Evolutionary conservation across 2,113 vertebrate species (phyloP).

Genomic region (Hippoglossus stenolepis): DNA sequence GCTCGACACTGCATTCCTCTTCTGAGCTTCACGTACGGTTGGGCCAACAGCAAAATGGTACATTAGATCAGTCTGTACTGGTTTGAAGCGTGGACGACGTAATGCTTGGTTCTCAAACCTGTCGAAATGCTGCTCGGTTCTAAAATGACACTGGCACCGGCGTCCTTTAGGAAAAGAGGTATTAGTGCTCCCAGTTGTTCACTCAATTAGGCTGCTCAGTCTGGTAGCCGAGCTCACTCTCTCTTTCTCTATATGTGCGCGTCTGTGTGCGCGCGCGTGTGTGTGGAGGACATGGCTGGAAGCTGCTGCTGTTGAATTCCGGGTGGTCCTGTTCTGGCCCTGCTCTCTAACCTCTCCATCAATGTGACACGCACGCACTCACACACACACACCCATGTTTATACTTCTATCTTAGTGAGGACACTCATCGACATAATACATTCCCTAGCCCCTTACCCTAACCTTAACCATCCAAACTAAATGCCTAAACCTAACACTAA

Average conservation of each 20-base stretch:
- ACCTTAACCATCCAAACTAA: no score
- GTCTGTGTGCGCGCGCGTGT: slow-evolving; percentile 37
- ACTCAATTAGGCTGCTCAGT: slow-evolving; percentile 75
- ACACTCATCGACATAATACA: no score
- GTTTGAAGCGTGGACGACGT: neutral
- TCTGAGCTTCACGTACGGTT: neutral
- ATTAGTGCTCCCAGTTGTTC: slow-evolving; percentile 72
- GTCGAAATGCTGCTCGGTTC: neutral
- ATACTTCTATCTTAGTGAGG: no score
- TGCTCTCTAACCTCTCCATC: slow-evolving; percentile 82
- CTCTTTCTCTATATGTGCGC: slow-evolving; percentile 35
- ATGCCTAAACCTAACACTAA: no score
- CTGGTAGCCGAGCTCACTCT: slow-evolving; percentile 50
- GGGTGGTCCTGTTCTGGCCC: slow-evolving; percentile 81
- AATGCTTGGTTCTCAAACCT: neutral
- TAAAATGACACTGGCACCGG: neutral
- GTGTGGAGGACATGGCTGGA: slow-evolving; percentile 73
- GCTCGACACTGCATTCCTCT: neutral
- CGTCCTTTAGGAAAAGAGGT: neutral
- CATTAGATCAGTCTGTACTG: neutral
- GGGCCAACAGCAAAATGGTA: neutral
- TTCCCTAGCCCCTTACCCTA: no score
- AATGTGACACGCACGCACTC: slow-evolving; percentile 70
- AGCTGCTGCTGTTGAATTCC: slow-evolving; percentile 80
- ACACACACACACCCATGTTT: neutral